Conservation (phyloP, 1,140 invertebrate species). For the Ephestia elutella region DNA sequence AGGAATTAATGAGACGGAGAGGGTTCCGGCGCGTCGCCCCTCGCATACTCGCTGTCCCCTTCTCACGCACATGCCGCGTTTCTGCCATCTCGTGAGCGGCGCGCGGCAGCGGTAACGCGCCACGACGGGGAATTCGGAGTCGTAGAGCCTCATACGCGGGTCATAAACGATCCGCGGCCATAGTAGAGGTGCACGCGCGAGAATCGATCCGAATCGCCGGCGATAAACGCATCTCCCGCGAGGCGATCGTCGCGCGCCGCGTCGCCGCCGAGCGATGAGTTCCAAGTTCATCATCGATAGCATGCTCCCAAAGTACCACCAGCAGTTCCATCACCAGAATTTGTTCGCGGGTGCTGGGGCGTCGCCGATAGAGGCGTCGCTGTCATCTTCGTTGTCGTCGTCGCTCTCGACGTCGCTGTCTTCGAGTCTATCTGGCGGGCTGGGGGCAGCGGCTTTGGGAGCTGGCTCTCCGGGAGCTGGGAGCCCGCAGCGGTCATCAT, state of each 20-base stretch:
- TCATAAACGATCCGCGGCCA: conserved; percentile 74
- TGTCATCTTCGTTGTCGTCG: conserved; percentile 80
- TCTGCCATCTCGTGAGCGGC: conserved; percentile 54
- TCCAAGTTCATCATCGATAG: conserved; percentile 97
- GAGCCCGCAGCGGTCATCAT: conserved; percentile 67
- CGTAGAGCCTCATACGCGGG: conserved; percentile 73
- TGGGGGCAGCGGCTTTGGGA: conserved; percentile 63
- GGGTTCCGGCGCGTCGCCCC: conserved; percentile 45
- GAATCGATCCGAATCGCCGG: conserved; percentile 71
- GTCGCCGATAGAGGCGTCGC: conserved; percentile 72
- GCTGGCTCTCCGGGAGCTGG: conserved; percentile 74
- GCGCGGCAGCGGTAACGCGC: conserved; percentile 68
- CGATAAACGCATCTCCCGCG: conserved; percentile 71
- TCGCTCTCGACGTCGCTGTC: conserved; percentile 76
- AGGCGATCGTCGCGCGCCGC: conserved; percentile 71
- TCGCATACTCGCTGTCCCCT: conserved; percentile 34
- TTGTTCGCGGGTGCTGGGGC: conserved; percentile 74
- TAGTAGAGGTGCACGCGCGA: conserved; percentile 73
- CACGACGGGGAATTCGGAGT: conserved; percentile 71
- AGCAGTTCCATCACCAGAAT: conserved; percentile 75
- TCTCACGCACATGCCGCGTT: conserved; percentile 48
- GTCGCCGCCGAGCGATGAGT: conserved; percentile 85
- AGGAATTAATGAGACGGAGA: conserved; percentile 71
- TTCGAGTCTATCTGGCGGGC: conserved; percentile 79
- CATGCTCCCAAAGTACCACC: conserved; percentile 94